Conservation (phyloP, 2,888 invertebrate genomes). For the Lycophotia porphyrea region DNA sequence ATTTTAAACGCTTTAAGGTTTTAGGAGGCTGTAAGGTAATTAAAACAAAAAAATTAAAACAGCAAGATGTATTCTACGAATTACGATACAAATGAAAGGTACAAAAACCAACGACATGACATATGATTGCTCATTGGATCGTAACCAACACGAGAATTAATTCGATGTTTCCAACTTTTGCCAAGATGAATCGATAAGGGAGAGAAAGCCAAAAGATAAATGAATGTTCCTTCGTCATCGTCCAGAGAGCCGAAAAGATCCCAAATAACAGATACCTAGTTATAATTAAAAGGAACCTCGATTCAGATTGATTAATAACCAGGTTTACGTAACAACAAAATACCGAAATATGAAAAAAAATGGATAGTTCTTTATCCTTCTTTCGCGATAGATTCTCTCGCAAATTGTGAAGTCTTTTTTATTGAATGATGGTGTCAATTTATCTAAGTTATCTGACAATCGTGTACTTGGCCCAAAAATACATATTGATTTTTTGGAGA, state of each 20-base stretch:
- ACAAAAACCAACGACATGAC: slow-evolving; percentile 5
- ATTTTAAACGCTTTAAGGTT: background rate
- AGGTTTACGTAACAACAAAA: slow-evolving; percentile 39
- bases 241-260: slow-evolving; percentile 51
- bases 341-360: slow-evolving; percentile 16
- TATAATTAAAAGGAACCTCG: slow-evolving; percentile 56
- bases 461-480: background rate
- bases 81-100: background rate
- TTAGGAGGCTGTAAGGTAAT: background rate
- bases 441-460: background rate
- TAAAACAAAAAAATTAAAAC: too few species aligned
- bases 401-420: background rate
- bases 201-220: slow-evolving; percentile 61
- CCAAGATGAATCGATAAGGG: slow-evolving; percentile 43
- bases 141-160: slow-evolving; percentile 26
- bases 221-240: slow-evolving; percentile 58
- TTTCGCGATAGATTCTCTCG: too few species aligned
- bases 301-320: slow-evolving; percentile 55
- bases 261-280: slow-evolving; percentile 55
- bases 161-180: slow-evolving; percentile 46
- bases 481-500: background rate
- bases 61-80: background rate
- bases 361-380: background rate
- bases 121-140: slow-evolving; percentile 9
- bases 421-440: background rate